Base-by-base conservation (phyloP, 2,113 vertebrate genomes). In the Talpa occidentalis region DNA sequence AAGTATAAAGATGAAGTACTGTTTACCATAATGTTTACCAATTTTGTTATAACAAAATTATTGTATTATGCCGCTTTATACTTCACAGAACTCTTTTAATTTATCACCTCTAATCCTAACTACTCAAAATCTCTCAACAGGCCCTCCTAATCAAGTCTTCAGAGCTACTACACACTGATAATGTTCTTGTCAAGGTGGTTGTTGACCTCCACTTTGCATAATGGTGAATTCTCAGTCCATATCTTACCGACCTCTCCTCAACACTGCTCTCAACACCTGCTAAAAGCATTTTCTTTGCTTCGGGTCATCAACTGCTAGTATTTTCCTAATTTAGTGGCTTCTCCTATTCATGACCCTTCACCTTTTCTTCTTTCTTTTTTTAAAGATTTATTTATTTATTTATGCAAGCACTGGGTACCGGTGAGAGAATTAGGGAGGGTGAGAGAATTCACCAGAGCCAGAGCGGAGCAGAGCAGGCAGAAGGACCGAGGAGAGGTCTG, bases 211-310 rank as follows among this genome's bases (percentile, higher is more conserved):
- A 47, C 35, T 40, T 85, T 72, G 52, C 17, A 37, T 88, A 80
- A 24, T 4, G 59, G 32, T 76, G 70, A 83, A 60, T 11, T 16
- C 7, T 32, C 12, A 42, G 12, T n/a, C 17, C 32, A 81, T 85
- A 88, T 83, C 92, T 91, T 78, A 35, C 0, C 3, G 21, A 89
- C 67, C n/a, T 91, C 54, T 94, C 9, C 52, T 54, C 52, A 0
- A 26, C 69, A 67, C 44, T 52, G 79, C 76, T 88, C 49, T 21
- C 15, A 90, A 72, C 70, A 62, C 66, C 83, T 73, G 35, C 77
- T 91, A 60, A 60, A 83, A 76, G 32, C 77, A 62, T 86, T 82
- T 82, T 84, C 35, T 90, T 90, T 47, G 69, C 93, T 95, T 95
- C 62, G 6, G 21, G 7, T 74, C 64, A 72, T 26, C 30, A 37